Conservation (phyloP, 2,113 vertebrate genomes). For the Chiloscyllium plagiosum region DNA sequence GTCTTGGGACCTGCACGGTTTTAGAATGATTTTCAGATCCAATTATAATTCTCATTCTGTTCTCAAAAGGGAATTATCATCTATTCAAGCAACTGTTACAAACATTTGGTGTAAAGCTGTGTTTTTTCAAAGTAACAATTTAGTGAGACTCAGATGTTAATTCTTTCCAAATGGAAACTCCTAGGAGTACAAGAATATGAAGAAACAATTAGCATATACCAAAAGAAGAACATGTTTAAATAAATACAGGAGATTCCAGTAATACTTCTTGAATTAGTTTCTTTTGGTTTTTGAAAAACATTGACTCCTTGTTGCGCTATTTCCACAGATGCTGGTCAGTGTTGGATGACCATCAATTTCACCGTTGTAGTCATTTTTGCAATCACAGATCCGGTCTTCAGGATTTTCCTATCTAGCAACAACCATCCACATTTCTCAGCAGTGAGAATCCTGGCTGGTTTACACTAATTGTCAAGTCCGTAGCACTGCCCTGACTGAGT, state of each 20-base stretch:
- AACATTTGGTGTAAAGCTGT: constrained; percentile 28
- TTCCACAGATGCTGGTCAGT: not conserved
- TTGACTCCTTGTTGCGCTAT: not conserved
- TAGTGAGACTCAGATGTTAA: not conserved
- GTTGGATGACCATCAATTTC: not conserved
- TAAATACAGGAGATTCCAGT: not conserved
- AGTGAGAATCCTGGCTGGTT: not conserved
- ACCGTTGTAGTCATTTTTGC: not conserved
- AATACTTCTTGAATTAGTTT: not conserved
- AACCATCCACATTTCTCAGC: not conserved
- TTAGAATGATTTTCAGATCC: constrained; percentile 18
- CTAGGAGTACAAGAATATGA: not conserved
- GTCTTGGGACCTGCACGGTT: constrained; percentile 20
- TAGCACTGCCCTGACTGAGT: not conserved
- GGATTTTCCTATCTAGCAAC: not conserved
- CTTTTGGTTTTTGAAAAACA: not conserved
- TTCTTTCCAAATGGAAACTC: not conserved
- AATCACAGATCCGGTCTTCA: not conserved
- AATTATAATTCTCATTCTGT: constrained; percentile 33
- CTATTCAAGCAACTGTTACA: constrained; percentile 31
- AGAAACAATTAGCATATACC: not conserved
- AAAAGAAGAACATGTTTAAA: no score
- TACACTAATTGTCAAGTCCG: not conserved
- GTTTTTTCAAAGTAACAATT: not conserved
- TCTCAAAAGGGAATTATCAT: constrained; percentile 20